phyloP scores from a whole-genome alignment of 2,888 invertebrate genomes.

The Caenorhabditis sp. region DNA sequence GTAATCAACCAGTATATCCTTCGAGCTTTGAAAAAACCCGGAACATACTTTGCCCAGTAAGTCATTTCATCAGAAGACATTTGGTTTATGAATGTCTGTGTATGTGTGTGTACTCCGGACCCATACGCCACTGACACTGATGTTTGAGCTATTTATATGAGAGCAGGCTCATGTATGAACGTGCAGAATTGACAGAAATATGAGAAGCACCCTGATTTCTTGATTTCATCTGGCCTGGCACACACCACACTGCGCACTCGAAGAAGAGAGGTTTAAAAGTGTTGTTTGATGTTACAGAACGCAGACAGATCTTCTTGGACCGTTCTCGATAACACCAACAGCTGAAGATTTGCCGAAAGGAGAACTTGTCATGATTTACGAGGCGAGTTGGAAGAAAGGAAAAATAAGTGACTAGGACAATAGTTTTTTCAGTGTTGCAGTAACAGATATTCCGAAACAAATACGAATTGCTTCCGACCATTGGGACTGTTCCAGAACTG shows the following conservation, averaged over 20 bases:
- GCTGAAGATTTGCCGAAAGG: slow-evolving; percentile 40
- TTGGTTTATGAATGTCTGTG: not conserved
- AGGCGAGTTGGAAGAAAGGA: slow-evolving; percentile 20
- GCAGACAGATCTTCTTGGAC: slow-evolving; percentile 24
- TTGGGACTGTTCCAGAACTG: slow-evolving; percentile 44
- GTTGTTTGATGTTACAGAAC: slow-evolving; percentile 19
- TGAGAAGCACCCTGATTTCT: not conserved
- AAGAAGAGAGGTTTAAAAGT: not conserved
- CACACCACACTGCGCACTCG: too few relatives aligned
- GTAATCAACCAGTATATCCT: slow-evolving; percentile 23
- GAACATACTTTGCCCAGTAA: slow-evolving; percentile 49
- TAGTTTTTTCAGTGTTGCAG: slow-evolving; percentile 49
- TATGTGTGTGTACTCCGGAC: too few relatives aligned
- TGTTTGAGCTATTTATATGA: not conserved
- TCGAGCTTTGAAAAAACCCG: slow-evolving; percentile 29
- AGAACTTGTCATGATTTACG: slow-evolving; percentile 46
- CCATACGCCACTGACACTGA: not conserved
- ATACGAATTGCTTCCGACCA: slow-evolving; percentile 40
- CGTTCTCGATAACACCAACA: slow-evolving; percentile 35
- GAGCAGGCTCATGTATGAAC: too few relatives aligned
- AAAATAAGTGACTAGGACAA: not conserved
- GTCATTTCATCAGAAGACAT: not conserved
- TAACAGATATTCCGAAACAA: slow-evolving; percentile 24
- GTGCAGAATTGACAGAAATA: not conserved
- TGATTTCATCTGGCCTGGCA: not conserved